A percentile compares a stretch with the other conserved stretches of the same genome.
Evolutionary conservation across 2,888 invertebrate genomes (phyloP).

Genomic region (Cephus pygmeus): DNA sequence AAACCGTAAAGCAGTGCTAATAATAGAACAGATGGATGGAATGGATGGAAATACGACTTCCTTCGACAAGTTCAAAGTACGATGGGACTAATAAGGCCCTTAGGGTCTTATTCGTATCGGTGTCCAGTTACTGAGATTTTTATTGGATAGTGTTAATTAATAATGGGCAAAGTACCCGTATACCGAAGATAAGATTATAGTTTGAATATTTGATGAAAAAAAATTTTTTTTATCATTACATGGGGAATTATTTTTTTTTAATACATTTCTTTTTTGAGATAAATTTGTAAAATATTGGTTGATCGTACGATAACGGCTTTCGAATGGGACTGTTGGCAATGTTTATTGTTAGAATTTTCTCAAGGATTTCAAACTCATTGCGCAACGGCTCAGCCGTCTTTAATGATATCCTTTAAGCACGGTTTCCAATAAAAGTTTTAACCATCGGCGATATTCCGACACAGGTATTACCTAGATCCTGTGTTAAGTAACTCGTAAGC

Average conservation of each 20-base stretch:
- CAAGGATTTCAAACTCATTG: too few relatives aligned
- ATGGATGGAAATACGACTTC: conserved; percentile 46
- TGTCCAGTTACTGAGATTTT: background rate
- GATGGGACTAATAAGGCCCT: conserved; percentile 3
- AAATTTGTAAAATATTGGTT: too few relatives aligned
- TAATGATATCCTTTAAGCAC: background rate
- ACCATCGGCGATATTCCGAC: background rate
- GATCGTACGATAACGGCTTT: too few relatives aligned
- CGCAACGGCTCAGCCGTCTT: background rate
- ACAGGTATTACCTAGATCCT: background rate
- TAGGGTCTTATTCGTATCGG: conserved; percentile 15
- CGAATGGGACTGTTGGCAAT: too few relatives aligned
- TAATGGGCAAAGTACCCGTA: too few relatives aligned
- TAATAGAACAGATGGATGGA: conserved; percentile 39
- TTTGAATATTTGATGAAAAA: too few relatives aligned
- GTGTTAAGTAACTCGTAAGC: background rate
- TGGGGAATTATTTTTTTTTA: too few relatives aligned
- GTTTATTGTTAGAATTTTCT: too few relatives aligned
- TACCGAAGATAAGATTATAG: too few relatives aligned
- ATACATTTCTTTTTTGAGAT: too few relatives aligned
- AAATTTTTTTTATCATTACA: too few relatives aligned
- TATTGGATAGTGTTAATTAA: too few relatives aligned
- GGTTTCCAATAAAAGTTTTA: background rate
- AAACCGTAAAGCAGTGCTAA: conserved; percentile 31
- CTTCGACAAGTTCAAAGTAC: conserved; percentile 27